phyloP scores from a whole-genome alignment of 92 coral and sea anemone species.

The Epizoanthus fatuus region DNA sequence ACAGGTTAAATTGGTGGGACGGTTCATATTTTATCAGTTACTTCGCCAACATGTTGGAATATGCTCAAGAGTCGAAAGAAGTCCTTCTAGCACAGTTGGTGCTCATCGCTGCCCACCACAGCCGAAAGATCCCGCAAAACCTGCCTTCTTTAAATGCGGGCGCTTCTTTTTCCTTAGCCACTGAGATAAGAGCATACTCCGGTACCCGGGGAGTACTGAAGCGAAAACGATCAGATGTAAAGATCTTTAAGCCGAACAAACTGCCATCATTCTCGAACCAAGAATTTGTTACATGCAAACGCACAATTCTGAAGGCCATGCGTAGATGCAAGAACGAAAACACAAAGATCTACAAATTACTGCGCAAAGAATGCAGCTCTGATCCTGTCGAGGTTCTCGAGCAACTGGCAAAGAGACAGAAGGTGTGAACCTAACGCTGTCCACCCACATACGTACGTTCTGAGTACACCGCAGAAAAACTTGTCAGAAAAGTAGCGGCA shows the following conservation, averaged over 20 bases:
- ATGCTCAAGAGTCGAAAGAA: slow-evolving; percentile 20
- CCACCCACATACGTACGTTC: no score
- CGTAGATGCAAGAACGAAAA: not conserved
- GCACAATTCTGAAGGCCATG: slow-evolving; percentile 4
- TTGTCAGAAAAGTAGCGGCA: no score
- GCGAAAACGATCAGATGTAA: slow-evolving; percentile 19
- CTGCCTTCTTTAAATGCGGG: slow-evolving; percentile 20
- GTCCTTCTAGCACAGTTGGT: slow-evolving; percentile 6
- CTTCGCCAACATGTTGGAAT: slow-evolving; percentile 8
- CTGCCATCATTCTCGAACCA: not conserved
- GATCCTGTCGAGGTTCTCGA: slow-evolving; percentile 29
- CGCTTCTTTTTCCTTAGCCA: slow-evolving; percentile 9
- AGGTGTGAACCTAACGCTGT: not conserved
- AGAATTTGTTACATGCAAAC: not conserved
- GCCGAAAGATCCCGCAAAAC: slow-evolving; percentile 1
- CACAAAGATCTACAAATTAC: not conserved
- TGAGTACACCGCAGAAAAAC: no score
- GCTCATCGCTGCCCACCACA: slow-evolving; percentile 3
- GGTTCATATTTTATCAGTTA: slow-evolving; percentile 1
- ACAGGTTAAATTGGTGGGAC: slow-evolving; percentile 26
- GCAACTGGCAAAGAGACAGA: not conserved
- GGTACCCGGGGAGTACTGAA: slow-evolving; percentile 14
- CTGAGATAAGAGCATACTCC: not conserved
- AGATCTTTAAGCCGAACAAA: slow-evolving; percentile 1
- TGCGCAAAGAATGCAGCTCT: not conserved